Evolutionary conservation across 2,113 vertebrate genomes (phyloP).

Genomic region (Macaca mulatta): DNA sequence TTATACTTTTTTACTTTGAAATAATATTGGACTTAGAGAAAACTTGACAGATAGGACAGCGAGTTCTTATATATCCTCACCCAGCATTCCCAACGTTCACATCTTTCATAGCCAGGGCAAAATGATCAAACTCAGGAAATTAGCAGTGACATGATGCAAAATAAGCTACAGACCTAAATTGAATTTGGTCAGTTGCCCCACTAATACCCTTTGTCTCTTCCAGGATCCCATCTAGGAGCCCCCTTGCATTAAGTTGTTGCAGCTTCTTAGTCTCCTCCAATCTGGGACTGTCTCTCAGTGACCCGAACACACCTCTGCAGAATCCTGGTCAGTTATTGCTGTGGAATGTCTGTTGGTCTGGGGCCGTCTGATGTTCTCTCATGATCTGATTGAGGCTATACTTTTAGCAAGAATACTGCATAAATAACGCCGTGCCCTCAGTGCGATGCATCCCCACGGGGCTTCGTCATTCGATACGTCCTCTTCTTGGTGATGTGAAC

Average conservation of each 20-base stretch:
- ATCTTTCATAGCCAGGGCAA: not conserved
- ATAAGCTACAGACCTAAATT: not conserved
- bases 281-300: not conserved
- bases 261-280: not conserved
- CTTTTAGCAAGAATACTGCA: not conserved
- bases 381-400: not conserved
- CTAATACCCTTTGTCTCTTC: not conserved
- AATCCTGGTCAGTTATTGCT: not conserved
- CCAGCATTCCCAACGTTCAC: not conserved
- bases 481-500: not conserved
- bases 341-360: not conserved
- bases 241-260: not conserved
- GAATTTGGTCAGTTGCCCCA: not conserved
- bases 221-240: not conserved
- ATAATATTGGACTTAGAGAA: not conserved
- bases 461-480: no score
- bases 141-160: accelerated
- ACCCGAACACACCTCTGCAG: not conserved
- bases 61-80: not conserved
- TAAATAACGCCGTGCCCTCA: accelerated
- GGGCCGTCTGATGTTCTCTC: not conserved
- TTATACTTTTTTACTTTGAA: not conserved
- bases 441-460: no score
- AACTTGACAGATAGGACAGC: not conserved
- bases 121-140: not conserved